Base-by-base conservation (phyloP, 2,113 vertebrate species). In the Scalopus aquaticus region DNA sequence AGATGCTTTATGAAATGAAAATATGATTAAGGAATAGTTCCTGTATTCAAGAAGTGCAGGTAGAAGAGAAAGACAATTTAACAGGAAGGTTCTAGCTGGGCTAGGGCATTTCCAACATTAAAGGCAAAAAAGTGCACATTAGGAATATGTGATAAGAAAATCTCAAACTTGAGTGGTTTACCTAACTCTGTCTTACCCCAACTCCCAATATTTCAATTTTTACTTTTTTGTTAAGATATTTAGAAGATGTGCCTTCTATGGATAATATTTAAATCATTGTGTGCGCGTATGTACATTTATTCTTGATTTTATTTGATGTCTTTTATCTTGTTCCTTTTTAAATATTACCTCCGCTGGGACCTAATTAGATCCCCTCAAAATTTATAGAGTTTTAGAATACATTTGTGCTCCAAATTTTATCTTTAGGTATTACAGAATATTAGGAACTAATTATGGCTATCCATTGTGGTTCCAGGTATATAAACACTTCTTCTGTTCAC, bases 291-390 rank as follows among this genome's bases (percentile, higher is more conserved):
- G 4, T 39, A 22, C 19, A 54, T 79, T 93, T 85, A 56, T 90
- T 90, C 54, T 65, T 80, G 3, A 44, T 94, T 88, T 93, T 44
- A 72, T 80, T 74, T 73, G 35, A 86, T 93, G 20, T 89, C 22
- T 88, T 95, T 90, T 83, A 67, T n/a, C 32, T 93, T 70, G 19
- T 95, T 91, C 32, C 15, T 93, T 97, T 95, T 70, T 94, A 96
- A 80, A 91, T 93, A 96, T 84, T 93, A 90, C 42, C 54, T 96
- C 83, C 49, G 10, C 80, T 93, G 88, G 83, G 91, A 96, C 79
- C 93, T 96, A 94, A 93, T 95, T 95, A 96, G 37, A 90, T 56
- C 32, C 30, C 24, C 62, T 93, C 60, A 81, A 19, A 94, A 65
- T 92, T 95, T 73, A 83, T 37, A 74, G 73, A 91, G 26, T 17